Conservation (phyloP, 2,113 vertebrate genomes). For the Clinocottus analis region DNA sequence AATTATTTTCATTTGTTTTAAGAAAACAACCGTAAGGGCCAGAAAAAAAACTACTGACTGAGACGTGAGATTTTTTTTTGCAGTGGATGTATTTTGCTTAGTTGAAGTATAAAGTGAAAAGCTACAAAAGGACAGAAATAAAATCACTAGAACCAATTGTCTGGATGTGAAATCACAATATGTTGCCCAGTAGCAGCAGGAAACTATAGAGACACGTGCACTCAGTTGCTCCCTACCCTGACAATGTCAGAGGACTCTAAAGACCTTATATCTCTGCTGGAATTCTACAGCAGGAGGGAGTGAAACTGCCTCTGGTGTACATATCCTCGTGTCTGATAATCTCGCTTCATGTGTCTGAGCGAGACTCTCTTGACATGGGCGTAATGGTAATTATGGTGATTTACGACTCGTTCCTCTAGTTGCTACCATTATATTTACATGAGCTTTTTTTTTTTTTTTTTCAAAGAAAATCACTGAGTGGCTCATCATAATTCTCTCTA, state of each 20-base stretch:
- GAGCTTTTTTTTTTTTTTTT: slow-evolving; percentile 19
- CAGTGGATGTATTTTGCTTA: neutral
- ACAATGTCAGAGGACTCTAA: slow-evolving; percentile 14
- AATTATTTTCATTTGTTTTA: no score
- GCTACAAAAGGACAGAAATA: neutral
- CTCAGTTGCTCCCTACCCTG: neutral
- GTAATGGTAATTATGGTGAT: slow-evolving; percentile 74
- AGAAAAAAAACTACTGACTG: no score
- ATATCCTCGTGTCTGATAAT: slow-evolving; percentile 60
- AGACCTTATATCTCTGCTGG: slow-evolving; percentile 27
- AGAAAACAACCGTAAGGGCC: no score
- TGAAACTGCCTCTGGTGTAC: slow-evolving; percentile 59
- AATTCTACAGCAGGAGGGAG: slow-evolving; percentile 20
- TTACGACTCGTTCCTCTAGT: slow-evolving; percentile 69
- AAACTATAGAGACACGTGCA: slow-evolving; percentile 1
- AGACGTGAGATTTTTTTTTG: no score
- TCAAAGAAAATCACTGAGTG: slow-evolving; percentile 6
- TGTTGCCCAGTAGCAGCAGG: neutral
- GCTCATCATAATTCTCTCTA: slow-evolving; percentile 28
- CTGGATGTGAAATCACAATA: neutral
- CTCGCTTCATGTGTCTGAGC: slow-evolving; percentile 54
- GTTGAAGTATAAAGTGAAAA: neutral
- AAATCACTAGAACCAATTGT: neutral
- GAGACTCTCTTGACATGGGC: slow-evolving; percentile 56
- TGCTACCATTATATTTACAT: slow-evolving; percentile 44